Conservation (phyloP, 2,888 invertebrate species). For the Chouioia cunea region DNA sequence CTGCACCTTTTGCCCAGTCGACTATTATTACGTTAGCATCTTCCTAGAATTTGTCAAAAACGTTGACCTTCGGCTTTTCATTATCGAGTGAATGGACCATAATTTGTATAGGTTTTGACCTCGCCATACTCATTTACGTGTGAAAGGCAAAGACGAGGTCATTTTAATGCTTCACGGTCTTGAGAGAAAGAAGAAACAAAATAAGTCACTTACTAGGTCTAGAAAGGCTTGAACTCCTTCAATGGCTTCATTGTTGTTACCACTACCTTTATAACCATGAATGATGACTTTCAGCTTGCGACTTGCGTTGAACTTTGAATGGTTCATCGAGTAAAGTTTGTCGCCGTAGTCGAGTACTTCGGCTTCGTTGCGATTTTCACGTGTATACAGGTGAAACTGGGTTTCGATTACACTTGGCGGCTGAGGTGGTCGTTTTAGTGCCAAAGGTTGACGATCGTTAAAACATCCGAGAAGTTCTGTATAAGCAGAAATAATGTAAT, state of each 20-base stretch:
- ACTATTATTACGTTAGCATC: conserved; percentile 72
- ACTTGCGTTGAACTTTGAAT: conserved; percentile 68
- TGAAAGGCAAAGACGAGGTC: no score
- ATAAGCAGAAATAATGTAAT: no score
- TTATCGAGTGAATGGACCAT: background rate
- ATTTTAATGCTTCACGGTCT: no score
- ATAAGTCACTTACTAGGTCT: conserved; percentile 70
- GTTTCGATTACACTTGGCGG: conserved; percentile 71
- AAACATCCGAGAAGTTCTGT: conserved; percentile 74
- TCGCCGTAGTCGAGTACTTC: conserved; percentile 70
- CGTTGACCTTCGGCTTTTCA: no score
- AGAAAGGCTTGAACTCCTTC: conserved; percentile 69
- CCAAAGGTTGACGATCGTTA: conserved; percentile 69
- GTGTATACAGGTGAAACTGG: conserved; percentile 71
- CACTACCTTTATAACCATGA: conserved; percentile 74
- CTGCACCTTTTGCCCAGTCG: conserved; percentile 74
- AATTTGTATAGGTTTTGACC: conserved; percentile 2
- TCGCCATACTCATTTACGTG: background rate
- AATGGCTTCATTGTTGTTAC: conserved; percentile 67
- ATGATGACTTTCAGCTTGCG: conserved; percentile 71
- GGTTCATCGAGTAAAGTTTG: conserved; percentile 66
- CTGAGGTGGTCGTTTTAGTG: conserved; percentile 72
- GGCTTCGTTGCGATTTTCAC: conserved; percentile 66
- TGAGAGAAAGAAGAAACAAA: no score
- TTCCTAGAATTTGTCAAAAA: conserved; percentile 63